phyloP scores from a whole-genome alignment of 2,797 vertebrate species.

The Synanceia verrucosa region DNA sequence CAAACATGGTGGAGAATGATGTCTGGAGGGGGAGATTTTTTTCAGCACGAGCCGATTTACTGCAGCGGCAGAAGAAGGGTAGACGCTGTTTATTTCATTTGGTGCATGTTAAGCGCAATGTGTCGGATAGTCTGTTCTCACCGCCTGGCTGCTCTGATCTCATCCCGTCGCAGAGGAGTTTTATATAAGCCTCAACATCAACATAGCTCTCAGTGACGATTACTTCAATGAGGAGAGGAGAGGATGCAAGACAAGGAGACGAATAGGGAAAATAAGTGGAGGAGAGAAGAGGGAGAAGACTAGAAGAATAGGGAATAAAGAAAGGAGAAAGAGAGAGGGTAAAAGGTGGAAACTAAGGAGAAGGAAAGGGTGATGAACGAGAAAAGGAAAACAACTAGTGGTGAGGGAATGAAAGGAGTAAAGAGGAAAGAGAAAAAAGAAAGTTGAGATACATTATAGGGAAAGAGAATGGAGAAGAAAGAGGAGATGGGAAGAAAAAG shows the following conservation, averaged over 20 bases:
- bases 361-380: background rate
- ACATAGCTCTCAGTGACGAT: conserved; percentile 47
- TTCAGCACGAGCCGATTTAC: conserved; percentile 13
- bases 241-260: background rate
- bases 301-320: accelerated
- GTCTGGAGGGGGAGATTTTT: conserved; percentile 13
- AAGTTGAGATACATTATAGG: background rate
- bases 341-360: too few species aligned
- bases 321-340: background rate
- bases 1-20: conserved; percentile 10
- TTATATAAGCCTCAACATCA: conserved; percentile 59
- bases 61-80: background rate
- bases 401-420: background rate
- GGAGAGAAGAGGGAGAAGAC: background rate
- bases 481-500: background rate
- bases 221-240: conserved; percentile 32
- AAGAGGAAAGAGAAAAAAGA: too few species aligned
- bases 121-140: conserved; percentile 55
- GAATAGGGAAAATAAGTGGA: background rate
- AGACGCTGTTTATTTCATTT: conserved; percentile 53
- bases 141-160: conserved; percentile 66
- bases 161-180: conserved; percentile 51
- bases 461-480: background rate
- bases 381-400: background rate
- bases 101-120: conserved; percentile 56